Conservation (phyloP, 1,140 invertebrate genomes). For the Drosophila subobscura region DNA sequence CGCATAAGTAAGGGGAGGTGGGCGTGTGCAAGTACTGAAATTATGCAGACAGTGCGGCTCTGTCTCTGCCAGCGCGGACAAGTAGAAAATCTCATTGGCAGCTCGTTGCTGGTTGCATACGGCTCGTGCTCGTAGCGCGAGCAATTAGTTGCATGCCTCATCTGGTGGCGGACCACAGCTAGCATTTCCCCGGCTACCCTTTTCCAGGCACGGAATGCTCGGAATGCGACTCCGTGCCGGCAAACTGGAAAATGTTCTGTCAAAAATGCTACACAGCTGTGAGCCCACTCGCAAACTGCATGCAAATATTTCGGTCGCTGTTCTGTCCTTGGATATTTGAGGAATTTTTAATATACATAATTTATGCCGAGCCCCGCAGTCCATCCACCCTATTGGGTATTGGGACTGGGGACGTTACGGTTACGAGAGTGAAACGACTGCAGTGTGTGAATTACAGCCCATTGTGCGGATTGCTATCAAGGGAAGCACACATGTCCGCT, state of each 20-base stretch:
- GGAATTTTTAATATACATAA: slow-evolving; percentile 80
- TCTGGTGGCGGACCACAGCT: slow-evolving; percentile 20
- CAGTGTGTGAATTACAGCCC: no score
- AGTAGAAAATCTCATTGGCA: slow-evolving; percentile 69
- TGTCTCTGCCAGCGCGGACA: slow-evolving; percentile 20
- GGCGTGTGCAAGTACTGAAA: slow-evolving; percentile 66
- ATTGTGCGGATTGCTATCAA: no score
- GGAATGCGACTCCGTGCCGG: slow-evolving; percentile 66
- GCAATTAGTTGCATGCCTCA: slow-evolving; percentile 66
- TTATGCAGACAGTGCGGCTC: slow-evolving; percentile 44
- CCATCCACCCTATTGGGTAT: background rate
- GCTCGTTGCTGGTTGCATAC: slow-evolving; percentile 63
- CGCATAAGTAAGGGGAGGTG: slow-evolving; percentile 41
- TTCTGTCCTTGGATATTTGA: slow-evolving; percentile 52
- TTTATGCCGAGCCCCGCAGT: slow-evolving; percentile 43
- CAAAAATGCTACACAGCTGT: slow-evolving; percentile 62
- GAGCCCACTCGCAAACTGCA: slow-evolving; percentile 53
- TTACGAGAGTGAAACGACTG: no score
- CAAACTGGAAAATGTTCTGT: slow-evolving; percentile 64
- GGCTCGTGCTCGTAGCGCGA: slow-evolving; percentile 45
- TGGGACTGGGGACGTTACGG: no score
- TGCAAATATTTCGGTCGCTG: slow-evolving; percentile 67
- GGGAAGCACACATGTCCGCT: no score
- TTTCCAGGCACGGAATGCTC: slow-evolving; percentile 24
- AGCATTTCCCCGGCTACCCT: background rate